Conservation (phyloP, 2,888 invertebrate genomes). For the Tetragnatha montana region DNA sequence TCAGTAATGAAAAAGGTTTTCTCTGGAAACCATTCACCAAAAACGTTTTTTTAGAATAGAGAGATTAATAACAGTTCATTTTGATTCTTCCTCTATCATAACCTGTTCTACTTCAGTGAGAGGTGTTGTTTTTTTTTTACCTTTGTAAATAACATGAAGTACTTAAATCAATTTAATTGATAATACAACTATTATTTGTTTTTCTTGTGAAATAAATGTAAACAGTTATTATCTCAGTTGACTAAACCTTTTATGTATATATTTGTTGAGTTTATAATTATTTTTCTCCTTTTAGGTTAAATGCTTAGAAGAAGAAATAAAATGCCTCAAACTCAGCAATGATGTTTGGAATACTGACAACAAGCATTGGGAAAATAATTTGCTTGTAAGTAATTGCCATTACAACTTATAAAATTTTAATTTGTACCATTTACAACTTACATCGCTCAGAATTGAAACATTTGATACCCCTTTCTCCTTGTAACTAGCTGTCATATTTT, state of each 20-base stretch:
- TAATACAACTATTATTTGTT: not conserved
- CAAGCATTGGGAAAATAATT: constrained; percentile 54
- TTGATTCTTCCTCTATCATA: too few species aligned
- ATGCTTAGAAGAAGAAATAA: constrained; percentile 51
- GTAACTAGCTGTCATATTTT: too few species aligned
- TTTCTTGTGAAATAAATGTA: not conserved
- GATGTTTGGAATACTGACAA: constrained; percentile 55
- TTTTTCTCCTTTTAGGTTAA: constrained; percentile 24
- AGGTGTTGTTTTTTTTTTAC: not conserved
- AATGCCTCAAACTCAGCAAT: constrained; percentile 32
- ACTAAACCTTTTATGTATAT: constrained; percentile 13
- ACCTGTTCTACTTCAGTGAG: too few species aligned
- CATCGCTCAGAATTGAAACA: too few species aligned
- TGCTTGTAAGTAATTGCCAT: constrained; percentile 36
- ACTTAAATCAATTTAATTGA: not conserved
- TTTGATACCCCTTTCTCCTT: too few species aligned
- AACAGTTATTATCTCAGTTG: not conserved
- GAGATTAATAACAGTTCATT: too few species aligned
- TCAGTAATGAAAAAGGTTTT: too few species aligned
- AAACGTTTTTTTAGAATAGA: too few species aligned
- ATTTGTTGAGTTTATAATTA: not conserved
- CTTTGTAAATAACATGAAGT: not conserved
- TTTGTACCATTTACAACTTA: too few species aligned
- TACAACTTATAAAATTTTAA: too few species aligned
- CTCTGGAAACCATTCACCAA: too few species aligned